These are phyloP conservation scores for Geodia barretti DNA, from an alignment of 37 sponge, comb jelly and placozoan species.

Conservation along the genomic window DNA sequence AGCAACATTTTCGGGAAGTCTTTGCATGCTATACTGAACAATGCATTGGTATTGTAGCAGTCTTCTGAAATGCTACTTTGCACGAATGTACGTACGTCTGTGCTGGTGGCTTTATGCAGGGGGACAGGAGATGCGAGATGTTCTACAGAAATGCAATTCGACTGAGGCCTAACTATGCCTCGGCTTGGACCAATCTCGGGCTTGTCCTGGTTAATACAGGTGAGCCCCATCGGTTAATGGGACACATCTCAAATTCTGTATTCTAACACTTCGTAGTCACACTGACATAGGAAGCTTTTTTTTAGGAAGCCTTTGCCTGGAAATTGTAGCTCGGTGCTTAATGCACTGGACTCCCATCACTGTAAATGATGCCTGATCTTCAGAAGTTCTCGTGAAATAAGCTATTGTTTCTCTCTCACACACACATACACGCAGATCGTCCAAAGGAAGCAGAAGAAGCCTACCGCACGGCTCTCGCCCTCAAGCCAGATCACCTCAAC, in stretches of 20 bases:
- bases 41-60: too few species aligned
- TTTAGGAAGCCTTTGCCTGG: too few species aligned
- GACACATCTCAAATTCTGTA: too few species aligned
- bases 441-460: constrained; percentile 74
- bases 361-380: too few species aligned
- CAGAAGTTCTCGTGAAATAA: too few species aligned
- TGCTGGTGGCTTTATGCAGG: constrained; percentile 11
- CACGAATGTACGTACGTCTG: neutral
- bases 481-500: constrained; percentile 68
- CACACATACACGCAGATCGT: neutral
- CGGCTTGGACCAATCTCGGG: constrained; percentile 82
- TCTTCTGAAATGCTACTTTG: too few species aligned
- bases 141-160: constrained; percentile 67
- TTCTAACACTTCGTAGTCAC: too few species aligned
- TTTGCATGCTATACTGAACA: too few species aligned
- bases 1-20: too few species aligned
- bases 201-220: constrained; percentile 80
- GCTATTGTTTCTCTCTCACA: neutral
- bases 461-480: constrained; percentile 60
- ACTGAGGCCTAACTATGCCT: constrained; percentile 62
- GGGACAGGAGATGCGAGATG: constrained; percentile 61
- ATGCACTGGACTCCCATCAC: neutral
- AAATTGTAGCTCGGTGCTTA: too few species aligned
- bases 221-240: neutral
- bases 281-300: too few species aligned